phyloP scores from a whole-genome alignment of 2,888 invertebrate species.

The Sisyra terminalis region DNA sequence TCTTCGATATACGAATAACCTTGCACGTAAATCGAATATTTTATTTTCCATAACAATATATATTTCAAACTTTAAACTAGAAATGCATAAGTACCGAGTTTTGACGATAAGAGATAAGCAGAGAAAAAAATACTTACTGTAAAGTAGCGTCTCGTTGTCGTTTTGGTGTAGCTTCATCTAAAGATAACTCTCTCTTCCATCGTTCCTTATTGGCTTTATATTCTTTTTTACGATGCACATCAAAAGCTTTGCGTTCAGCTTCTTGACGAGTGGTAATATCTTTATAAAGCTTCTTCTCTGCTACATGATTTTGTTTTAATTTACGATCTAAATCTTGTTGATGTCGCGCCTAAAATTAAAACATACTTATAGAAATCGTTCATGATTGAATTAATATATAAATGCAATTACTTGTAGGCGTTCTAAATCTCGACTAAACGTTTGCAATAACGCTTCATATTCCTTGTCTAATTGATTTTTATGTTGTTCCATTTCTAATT shows the following conservation, averaged over 20 bases:
- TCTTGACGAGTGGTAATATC: constrained; percentile 83
- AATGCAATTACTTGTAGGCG: constrained; percentile 45
- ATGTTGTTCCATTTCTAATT: constrained; percentile 93
- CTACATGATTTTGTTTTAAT: constrained; percentile 70
- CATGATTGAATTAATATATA: constrained; percentile 1
- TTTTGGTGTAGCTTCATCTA: constrained; percentile 85
- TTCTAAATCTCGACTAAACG: constrained; percentile 83
- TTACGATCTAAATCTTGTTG: constrained; percentile 64
- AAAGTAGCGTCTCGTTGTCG: constrained; percentile 78
- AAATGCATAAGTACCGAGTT: background rate
- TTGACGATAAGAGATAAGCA: background rate
- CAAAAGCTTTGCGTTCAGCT: constrained; percentile 80
- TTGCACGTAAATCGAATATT: too few species aligned
- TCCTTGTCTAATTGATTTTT: constrained; percentile 91
- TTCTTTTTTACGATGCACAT: constrained; percentile 86
- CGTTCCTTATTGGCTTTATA: constrained; percentile 93
- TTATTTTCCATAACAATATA: too few species aligned
- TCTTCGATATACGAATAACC: too few species aligned
- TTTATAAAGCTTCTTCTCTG: constrained; percentile 86
- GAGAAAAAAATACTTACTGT: constrained; percentile 36
- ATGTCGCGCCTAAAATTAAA: constrained; percentile 41
- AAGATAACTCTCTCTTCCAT: constrained; percentile 85
- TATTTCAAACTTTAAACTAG: background rate
- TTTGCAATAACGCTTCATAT: constrained; percentile 82
- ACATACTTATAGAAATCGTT: too few species aligned